Base-by-base conservation (phyloP, 2,113 vertebrate species). In the Alligator sinensis region DNA sequence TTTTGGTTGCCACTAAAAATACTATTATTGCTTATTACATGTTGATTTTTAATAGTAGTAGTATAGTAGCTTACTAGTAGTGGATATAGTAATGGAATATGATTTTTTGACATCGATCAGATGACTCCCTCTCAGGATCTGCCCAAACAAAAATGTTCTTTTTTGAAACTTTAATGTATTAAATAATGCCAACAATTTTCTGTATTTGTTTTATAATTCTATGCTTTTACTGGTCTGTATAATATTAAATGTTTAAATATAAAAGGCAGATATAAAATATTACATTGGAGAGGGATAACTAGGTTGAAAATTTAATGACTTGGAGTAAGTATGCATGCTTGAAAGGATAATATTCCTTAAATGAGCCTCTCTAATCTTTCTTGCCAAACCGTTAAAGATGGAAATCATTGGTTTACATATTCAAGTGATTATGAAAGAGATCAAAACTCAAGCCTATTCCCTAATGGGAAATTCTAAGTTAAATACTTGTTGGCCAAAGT, bases 341-440 rank as follows among this genome's bases (percentile, higher is more conserved):
- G 87, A 95, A 89, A 94, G 86, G 57, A 87, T 91, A 94, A 93
- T 81, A 93, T 74, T 81, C 68, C 34, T 94, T 90, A 95, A 93
- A 94, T 0, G 10, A 92, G 60, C 70, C 60, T 93, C 77, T 18
- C 62, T 95, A 76, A 89, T 91, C 80, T 94, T 94, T 95, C 60
- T 90, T 90, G 82, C 87, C 93, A 94, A 93, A 94, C 54, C 0
- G 0, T 90, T 95, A 90, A 95, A 95, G 88, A 92, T 72, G 74
- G 87, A 95, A 97, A 90, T 87, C 59, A 79, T 94, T 90, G 79
- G 66, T 90, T 91, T 94, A 83, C 82, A 85, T 94, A 90, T 85
- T 93, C 82, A 81, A 96, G 16, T 66, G 47, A 89, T 95, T 93
- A 87, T 91, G 88, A 93, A 94, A 82, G 38, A 91, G 74, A 94